phyloP scores from a whole-genome alignment of 2,797 vertebrate species.

The Crenichthys baileyi region DNA sequence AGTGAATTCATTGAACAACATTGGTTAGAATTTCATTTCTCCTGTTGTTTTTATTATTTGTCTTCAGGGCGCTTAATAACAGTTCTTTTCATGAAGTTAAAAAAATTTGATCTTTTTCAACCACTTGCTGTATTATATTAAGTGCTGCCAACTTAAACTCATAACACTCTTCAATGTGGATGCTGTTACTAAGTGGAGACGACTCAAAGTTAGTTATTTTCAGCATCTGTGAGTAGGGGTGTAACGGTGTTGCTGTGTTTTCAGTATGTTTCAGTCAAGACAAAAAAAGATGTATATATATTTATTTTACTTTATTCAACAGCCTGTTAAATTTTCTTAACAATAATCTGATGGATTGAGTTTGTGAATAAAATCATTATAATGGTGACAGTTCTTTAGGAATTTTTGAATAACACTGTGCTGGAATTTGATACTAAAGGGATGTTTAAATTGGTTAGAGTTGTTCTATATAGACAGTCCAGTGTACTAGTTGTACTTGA shows the following conservation, averaged over 20 bases:
- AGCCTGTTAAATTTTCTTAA: not conserved
- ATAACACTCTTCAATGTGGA: not conserved
- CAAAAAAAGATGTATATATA: not conserved
- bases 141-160: too few relatives aligned
- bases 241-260: not conserved
- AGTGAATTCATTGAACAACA: not conserved
- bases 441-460: not conserved
- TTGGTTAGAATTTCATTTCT: not conserved
- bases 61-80: not conserved
- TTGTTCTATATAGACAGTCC: not conserved
- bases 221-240: not conserved
- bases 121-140: too few relatives aligned
- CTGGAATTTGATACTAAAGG: not conserved
- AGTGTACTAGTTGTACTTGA: not conserved
- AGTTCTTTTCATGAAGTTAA: not conserved
- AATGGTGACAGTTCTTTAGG: too few relatives aligned
- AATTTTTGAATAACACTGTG: not conserved
- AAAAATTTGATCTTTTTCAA: too few relatives aligned
- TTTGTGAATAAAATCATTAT: not conserved
- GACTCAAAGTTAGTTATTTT: not conserved
- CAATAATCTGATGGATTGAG: not conserved
- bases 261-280: not conserved
- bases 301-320: too few relatives aligned
- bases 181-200: not conserved
- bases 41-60: not conserved